Base-by-base conservation (phyloP, 2,888 invertebrate species). In the Ptychoptera contaminata region DNA sequence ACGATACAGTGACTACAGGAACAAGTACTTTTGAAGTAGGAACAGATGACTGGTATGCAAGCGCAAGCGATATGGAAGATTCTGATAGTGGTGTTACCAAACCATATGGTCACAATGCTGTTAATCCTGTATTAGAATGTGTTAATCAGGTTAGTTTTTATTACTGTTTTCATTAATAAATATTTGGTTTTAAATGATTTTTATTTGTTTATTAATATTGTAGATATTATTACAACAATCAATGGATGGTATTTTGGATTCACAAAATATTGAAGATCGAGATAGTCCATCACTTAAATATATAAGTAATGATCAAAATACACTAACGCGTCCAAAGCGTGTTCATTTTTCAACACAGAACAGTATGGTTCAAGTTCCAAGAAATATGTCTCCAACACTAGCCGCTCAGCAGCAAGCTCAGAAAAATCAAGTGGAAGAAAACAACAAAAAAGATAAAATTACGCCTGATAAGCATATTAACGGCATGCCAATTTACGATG, bases 41-140 rank as follows among this genome's bases (percentile, higher is more conserved):
- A 8, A 61, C 61, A 2, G 82, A 82, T 53, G 82, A 82, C 60
- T 84, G 84, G 84, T 85, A 85, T 61, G 79, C 79, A 11, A 80
- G 79, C 56, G 78, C 78, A 14, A 83, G 83, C 56, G 84, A 83
- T 57, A 79, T 78, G 38, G 84, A 85, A 57, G 82, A 82, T 51
- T 53, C 53, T 36, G 54, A 52, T 47, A 54, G 50, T 36, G 48
- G 56, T 0, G 36, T 51, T 8, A 50, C 56, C 5, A 65, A 63
- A 39, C 52, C 61, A 1, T 65, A 65, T 47, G 58, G 58, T 1
- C 59, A 77, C 49, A 76, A 77, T 46, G 73, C 76, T 16, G 83
- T 85, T 52, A 87, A 86, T 64, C 86, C 86, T 1, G 86, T 87
- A 8, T 63, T 87, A 42, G 86, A 87, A 62, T 86, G 86, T 57